Evolutionary conservation across 2,888 invertebrate species (phyloP), one percentile per base, ranked within the genome.

Genomic region (Tenthredo notha): DNA sequence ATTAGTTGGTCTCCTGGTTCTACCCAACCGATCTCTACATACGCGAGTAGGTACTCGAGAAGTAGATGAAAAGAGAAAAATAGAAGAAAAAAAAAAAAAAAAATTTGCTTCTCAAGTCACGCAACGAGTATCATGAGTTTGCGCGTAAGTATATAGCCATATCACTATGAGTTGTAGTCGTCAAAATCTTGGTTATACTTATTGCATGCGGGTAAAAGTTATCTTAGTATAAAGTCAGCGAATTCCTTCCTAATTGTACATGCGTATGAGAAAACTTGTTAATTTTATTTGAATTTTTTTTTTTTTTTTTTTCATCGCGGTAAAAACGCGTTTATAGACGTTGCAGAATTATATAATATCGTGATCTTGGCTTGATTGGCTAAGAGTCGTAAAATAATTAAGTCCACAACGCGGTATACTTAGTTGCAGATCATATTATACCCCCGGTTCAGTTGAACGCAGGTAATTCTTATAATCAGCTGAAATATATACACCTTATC

Each of bases 1-100:
- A 83, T 83, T 83, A 83, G 83, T 12, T 12, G 67, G 33, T 67
- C 67, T 29, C 67, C 33, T 29, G 3, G 67, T 67, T 67, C 61
- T 67, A 29, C 15, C 67, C 67, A 67, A 18, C 18, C 29, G 67
- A 67, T 67, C 33, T 18, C 18, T 33, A 33, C 33, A 67, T 67
- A 67, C 67, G 61, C 21, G 25, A 25, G 25, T 47, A 61, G 7
- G 9, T 10, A 21, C 12, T 9, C 25, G 10, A 61, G 21, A 61
- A 21, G 25, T 25, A 12, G 21, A 61, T 61, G 37, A 4, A 7
- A n/a, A n/a, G n/a, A n/a, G n/a, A n/a, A 4, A 33, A 33, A 33
- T 33, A 4, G 4, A 33, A 33, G 5, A 33, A 33, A 33, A 4
- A 4, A 33, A 33, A 33, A 33, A 21, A 5, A 10, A 9, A 58